Evolutionary conservation across 1,140 invertebrate genomes (phyloP).

Genomic region (Drosophila azteca): DNA sequence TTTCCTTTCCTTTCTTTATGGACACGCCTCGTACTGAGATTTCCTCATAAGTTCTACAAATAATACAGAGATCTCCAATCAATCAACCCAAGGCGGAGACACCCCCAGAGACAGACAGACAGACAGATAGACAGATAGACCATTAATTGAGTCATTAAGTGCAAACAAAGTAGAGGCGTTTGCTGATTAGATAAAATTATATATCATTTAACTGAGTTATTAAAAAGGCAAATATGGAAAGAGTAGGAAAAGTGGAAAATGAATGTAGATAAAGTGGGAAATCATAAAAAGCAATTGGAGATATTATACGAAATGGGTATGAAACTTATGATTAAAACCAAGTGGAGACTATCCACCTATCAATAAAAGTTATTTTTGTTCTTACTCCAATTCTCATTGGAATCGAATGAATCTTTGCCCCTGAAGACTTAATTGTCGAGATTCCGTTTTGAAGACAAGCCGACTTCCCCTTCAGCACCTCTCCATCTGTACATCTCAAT

Average conservation of each 20-base stretch:
- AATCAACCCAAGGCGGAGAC: conserved; percentile 41
- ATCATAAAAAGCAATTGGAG: not conserved
- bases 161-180: conserved; percentile 49
- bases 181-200: conserved; percentile 71
- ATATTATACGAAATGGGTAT: too few relatives aligned
- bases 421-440: too few relatives aligned
- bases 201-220: conserved; percentile 51
- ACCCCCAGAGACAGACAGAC: conserved; percentile 13
- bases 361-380: too few relatives aligned
- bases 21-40: too few relatives aligned
- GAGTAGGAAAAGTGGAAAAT: not conserved
- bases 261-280: not conserved
- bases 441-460: too few relatives aligned
- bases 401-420: too few relatives aligned
- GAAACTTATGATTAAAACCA: too few relatives aligned
- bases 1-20: too few relatives aligned
- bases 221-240: conserved; percentile 31
- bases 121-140: conserved; percentile 46
- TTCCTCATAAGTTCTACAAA: conserved; percentile 2
- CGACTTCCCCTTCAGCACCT: not conserved
- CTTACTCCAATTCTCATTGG: too few relatives aligned
- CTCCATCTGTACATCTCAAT: conserved; percentile 1
- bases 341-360: too few relatives aligned
- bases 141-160: conserved; percentile 70
- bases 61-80: conserved; percentile 39